Percentiles rank a stretch among this genome's conserved stretches.
These are phyloP conservation scores for Acanthis flammea DNA, from an alignment of 2,797 vertebrate species.

Conservation along the genomic window DNA sequence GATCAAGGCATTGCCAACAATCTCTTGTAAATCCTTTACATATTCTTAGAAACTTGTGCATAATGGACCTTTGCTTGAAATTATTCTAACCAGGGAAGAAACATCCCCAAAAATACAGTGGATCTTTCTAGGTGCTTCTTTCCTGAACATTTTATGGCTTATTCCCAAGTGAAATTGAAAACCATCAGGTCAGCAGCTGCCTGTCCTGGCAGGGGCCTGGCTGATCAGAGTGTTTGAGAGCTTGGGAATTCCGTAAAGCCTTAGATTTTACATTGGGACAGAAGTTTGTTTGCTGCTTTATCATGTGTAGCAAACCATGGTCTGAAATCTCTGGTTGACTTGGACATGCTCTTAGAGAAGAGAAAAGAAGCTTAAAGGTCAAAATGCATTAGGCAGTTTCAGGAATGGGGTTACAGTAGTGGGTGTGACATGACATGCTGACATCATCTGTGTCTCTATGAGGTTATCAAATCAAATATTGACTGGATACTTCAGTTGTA, in stretches of 20 bases:
- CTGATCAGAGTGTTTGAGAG: background rate
- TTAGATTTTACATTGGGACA: background rate
- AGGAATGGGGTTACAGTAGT: background rate
- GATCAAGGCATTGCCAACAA: background rate
- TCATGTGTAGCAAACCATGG: background rate
- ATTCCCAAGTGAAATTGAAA: background rate
- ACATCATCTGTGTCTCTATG: background rate
- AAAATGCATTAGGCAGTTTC: background rate
- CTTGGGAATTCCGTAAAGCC: background rate
- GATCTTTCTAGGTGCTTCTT: background rate
- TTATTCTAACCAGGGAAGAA: background rate
- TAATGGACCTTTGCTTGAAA: background rate
- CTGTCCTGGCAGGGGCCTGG: background rate
- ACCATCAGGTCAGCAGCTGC: background rate
- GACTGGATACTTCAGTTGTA: background rate
- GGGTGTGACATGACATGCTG: background rate
- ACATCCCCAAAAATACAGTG: background rate
- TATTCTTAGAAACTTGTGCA: background rate
- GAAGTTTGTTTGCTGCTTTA: background rate
- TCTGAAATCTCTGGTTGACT: background rate
- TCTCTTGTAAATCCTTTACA: background rate
- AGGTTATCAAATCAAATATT: background rate
- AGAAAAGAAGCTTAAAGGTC: background rate
- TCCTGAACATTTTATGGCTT: background rate
- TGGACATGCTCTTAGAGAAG: background rate